These are phyloP conservation scores for Nothocercus nigrocapillus DNA, from an alignment of 2,113 vertebrate genomes.

Conservation along the genomic window DNA sequence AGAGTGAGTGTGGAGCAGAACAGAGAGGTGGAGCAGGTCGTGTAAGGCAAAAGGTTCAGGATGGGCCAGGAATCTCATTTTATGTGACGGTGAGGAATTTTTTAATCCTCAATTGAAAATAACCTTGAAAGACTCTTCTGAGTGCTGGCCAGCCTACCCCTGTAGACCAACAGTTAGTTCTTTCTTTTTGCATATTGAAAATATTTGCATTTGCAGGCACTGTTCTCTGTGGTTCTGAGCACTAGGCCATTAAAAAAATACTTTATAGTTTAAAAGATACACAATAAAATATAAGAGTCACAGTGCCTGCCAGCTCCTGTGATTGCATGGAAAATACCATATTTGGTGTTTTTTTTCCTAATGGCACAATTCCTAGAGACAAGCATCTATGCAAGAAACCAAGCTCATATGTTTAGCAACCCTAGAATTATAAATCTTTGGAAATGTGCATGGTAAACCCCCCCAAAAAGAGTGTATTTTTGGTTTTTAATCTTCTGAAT, in stretches of 20 bases:
- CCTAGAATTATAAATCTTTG: constrained; percentile 8
- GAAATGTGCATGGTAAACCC: background rate
- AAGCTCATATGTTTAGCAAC: constrained; percentile 14
- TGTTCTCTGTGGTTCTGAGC: background rate
- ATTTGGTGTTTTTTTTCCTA: constrained; percentile 12
- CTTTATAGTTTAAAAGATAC: constrained; percentile 16
- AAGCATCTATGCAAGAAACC: background rate
- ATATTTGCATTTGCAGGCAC: constrained; percentile 2
- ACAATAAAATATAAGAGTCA: constrained; percentile 17
- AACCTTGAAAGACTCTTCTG: background rate
- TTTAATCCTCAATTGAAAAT: background rate
- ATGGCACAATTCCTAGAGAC: constrained; percentile 37
- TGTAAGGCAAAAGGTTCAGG: background rate
- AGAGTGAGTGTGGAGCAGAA: background rate
- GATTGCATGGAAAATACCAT: background rate
- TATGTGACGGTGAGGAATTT: background rate
- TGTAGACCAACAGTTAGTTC: background rate
- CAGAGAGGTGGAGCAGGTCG: background rate
- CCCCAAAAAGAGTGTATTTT: background rate
- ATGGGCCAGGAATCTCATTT: background rate
- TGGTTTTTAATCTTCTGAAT: background rate
- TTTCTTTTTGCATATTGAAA: background rate
- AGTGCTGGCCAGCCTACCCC: background rate
- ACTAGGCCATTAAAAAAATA: background rate
- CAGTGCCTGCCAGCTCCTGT: background rate